Percentiles rank a stretch among this genome's conserved stretches.
Conservation (phyloP, 2,797 vertebrate species). For the Protonibea diacanthus region DNA sequence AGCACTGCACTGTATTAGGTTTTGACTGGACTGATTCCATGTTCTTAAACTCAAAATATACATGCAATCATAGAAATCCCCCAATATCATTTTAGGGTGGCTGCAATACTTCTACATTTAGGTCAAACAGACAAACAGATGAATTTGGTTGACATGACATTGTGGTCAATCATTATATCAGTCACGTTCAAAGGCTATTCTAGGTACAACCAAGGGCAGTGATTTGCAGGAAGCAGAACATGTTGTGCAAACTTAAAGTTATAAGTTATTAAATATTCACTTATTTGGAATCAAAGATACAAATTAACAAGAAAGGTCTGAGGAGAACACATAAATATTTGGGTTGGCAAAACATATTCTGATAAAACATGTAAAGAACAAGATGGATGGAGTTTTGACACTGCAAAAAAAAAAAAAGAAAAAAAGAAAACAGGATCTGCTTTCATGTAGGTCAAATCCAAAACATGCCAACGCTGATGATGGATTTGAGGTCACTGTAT, state of each 20-base stretch:
- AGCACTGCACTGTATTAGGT: no score
- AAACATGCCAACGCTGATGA: not conserved
- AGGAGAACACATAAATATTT: not conserved
- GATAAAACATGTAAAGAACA: not conserved
- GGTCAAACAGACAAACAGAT: not conserved
- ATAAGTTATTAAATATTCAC: no score
- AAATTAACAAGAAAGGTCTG: not conserved
- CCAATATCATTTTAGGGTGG: constrained; percentile 37
- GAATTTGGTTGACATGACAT: not conserved
- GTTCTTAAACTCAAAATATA: not conserved
- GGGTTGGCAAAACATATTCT: not conserved
- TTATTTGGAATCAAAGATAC: not conserved
- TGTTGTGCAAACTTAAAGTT: not conserved
- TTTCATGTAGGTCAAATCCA: not conserved
- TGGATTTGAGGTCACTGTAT: not conserved
- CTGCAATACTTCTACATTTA: not conserved
- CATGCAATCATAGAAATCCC: constrained; percentile 14
- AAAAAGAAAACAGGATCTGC: not conserved
- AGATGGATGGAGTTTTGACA: not conserved
- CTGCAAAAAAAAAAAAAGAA: not conserved
- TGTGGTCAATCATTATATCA: not conserved
- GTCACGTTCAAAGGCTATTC: not conserved
- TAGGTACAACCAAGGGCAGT: not conserved
- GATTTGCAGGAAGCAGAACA: not conserved
- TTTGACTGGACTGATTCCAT: no score